These are phyloP conservation scores for Drosophila bocqueti DNA, from an alignment of 1,140 invertebrate genomes.

Conservation along the genomic window DNA sequence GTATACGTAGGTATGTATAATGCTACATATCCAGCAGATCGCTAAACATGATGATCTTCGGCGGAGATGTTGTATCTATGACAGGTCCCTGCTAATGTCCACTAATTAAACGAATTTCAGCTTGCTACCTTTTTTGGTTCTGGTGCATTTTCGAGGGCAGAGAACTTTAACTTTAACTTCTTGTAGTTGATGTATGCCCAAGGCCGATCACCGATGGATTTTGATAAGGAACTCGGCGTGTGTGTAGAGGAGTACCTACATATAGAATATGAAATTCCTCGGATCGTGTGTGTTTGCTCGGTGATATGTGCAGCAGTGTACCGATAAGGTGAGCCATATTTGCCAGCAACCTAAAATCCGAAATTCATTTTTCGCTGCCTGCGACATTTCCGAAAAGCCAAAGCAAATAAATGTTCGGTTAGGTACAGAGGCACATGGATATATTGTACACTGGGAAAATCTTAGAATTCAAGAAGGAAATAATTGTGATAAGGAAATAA, in stretches of 20 bases:
- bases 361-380: conserved; percentile 67
- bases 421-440: conserved; percentile 24
- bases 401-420: conserved; percentile 61
- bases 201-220: conserved; percentile 38
- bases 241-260: background rate
- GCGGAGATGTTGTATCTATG: conserved; percentile 17
- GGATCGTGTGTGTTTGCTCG: conserved; percentile 23
- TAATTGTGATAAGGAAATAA: background rate
- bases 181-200: conserved; percentile 15
- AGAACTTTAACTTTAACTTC: conserved; percentile 8
- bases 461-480: background rate
- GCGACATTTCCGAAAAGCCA: conserved; percentile 69
- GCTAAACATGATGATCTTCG: conserved; percentile 24
- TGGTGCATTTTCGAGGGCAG: conserved; percentile 1
- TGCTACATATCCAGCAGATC: conserved; percentile 5
- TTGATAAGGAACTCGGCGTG: conserved; percentile 30
- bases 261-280: conserved; percentile 9
- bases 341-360: conserved; percentile 46
- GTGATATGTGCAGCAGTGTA: conserved; percentile 38
- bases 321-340: conserved; percentile 48
- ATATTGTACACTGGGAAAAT: conserved; percentile 6
- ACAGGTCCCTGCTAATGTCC: conserved; percentile 39
- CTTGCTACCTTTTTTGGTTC: background rate
- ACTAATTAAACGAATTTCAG: conserved; percentile 29
- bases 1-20: background rate